Evolutionary conservation across 2,888 invertebrate species (phyloP), one percentile per base, ranked within the genome.

Genomic region (Melanargia galathea): DNA sequence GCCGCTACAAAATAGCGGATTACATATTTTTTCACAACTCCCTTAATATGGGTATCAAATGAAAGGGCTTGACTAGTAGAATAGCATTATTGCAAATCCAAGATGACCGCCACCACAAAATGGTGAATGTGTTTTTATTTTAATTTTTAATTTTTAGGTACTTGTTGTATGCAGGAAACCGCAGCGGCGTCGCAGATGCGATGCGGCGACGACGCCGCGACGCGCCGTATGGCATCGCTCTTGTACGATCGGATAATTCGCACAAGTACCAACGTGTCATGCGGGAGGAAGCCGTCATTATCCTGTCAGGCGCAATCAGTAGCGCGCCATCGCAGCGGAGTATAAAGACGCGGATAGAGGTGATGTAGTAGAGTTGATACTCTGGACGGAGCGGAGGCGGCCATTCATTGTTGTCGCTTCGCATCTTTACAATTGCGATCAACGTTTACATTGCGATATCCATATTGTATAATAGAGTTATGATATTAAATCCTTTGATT

Each of bases 251-350:
- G 72, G 80, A 77, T 83, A 82, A 85, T 84, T 86, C 79, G 75
- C 81, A 81, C 80, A 77, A 78, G 82, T 83, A 79, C 33, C 18
- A 20, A 52, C 80, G 79, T 83, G 82, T 75, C 75, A 86, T 86
- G 82, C 88, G 90, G 87, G 90, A 90, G 91, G 91, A 90, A 87
- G 86, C 79, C 74, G 81, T 80, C 84, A 87, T 90, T 90, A 91
- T 90, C 86, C 80, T 90, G 91, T 91, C 90, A 88, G 82, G 81
- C 80, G 75, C 90, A 91, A 91, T 90, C 90, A 90, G 85, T 73
- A 72, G 72, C 74, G 60, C 66, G 61, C 70, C 68, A 69, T 67
- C 62, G 60, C 65, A 66, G 68, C 68, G 71, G 73, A 70, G 72
- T 69, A 78, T 74, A 83, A 80, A 81, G 81, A 78, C 71, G 73